Conservation (phyloP, 2,113 vertebrate species). For the Heterocephalus glaber region DNA sequence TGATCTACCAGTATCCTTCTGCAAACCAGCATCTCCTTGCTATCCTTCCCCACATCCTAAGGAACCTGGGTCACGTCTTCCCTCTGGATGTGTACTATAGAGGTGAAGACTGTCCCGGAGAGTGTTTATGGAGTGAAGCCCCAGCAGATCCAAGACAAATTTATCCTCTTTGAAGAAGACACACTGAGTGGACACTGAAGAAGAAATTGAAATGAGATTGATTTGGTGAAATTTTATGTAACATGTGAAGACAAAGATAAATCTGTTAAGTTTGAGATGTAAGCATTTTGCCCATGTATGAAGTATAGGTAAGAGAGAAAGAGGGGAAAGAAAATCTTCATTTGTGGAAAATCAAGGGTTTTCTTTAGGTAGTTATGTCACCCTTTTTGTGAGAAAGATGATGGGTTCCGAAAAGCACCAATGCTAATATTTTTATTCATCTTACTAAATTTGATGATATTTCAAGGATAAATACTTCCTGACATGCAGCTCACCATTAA, state of each 20-base stretch:
- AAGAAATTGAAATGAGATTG: background rate
- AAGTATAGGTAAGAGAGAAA: background rate
- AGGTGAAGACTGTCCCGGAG: background rate
- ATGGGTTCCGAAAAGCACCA: background rate
- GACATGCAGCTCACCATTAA: background rate
- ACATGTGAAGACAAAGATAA: background rate
- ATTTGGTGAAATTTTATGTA: background rate
- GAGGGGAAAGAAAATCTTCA: background rate
- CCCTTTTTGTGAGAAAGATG: background rate
- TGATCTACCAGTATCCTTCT: background rate
- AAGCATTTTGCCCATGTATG: background rate
- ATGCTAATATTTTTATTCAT: background rate
- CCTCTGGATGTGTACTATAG: background rate
- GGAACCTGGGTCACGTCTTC: background rate
- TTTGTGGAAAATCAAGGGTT: background rate
- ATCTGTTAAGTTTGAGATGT: background rate
- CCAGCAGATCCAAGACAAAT: conserved; percentile 56
- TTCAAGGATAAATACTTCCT: background rate
- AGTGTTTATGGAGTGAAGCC: conserved; percentile 73
- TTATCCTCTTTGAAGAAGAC: conserved; percentile 25
- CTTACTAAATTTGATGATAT: background rate
- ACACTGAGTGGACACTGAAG: background rate
- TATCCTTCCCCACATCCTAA: background rate
- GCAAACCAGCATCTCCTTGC: background rate
- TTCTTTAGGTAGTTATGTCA: background rate